Conservation (phyloP, 2,113 vertebrate species). For the Candoia aspera region DNA sequence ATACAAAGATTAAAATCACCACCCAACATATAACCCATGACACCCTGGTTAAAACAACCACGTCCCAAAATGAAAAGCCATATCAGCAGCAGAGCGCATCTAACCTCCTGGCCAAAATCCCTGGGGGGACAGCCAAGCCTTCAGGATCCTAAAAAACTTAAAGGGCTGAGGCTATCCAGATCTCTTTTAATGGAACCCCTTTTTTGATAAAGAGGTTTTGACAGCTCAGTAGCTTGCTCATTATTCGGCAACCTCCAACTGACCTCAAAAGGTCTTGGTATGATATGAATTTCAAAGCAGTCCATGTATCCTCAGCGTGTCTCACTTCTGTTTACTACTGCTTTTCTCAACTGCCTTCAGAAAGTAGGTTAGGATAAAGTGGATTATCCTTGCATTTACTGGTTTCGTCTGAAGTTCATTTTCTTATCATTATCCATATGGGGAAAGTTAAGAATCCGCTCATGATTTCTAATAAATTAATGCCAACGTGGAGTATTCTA, state of each 20-base stretch:
- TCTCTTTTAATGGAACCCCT: neutral
- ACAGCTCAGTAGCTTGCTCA: neutral
- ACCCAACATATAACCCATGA: neutral
- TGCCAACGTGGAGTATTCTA: neutral
- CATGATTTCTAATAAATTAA: neutral
- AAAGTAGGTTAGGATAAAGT: conserved; percentile 30
- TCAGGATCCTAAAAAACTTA: neutral
- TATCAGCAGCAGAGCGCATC: neutral
- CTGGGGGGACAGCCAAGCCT: neutral
- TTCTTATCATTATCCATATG: rapidly evolving
- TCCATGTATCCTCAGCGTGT: neutral
- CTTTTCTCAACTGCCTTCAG: neutral
- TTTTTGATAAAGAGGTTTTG: neutral
- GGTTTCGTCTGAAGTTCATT: neutral
- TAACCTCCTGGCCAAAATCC: neutral
- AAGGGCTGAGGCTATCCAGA: neutral
- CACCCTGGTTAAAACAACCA: neutral
- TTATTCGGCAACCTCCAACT: neutral
- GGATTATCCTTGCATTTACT: conserved; percentile 30
- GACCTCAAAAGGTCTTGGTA: neutral
- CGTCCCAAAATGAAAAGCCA: neutral
- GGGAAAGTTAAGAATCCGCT: neutral
- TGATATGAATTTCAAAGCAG: neutral
- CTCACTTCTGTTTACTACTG: neutral
- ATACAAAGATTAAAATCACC: neutral